Evolutionary conservation across 2,888 invertebrate species (phyloP), one percentile per base, ranked within the genome.

Genomic region (Nudaria mundana): DNA sequence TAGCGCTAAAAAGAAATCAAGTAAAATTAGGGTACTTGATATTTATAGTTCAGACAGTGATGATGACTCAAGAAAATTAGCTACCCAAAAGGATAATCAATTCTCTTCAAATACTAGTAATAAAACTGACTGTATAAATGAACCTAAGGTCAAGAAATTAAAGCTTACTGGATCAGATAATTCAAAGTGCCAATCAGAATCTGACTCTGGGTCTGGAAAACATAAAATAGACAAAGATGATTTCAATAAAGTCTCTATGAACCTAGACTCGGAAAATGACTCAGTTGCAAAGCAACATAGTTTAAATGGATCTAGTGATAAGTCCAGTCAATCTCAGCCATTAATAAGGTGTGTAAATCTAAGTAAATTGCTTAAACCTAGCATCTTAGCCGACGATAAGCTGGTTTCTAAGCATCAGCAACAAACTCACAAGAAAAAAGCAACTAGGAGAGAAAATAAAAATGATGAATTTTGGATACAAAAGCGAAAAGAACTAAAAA

Each of bases 281-380:
- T 38, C 40, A 18, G 11, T 1, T 15, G 14, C 30, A 15, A 41
- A 36, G 18, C 22, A 48, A 31, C 37, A 5, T 39, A 31, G 40
- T 22, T 37, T 48, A 15, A 47, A 30, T 31, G 25, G 47, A 31
- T 42, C 24, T 13, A 23, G 31, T n/a, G n/a, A n/a, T n/a, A n/a
- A n/a, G n/a, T 20, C 25, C 26, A 22, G 46, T n/a, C n/a, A 56
- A 12, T 24, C 50, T 8, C 79, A 66, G 49, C 75, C 81, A 5
- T 18, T 77, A 2, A 76, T 88, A 32, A 85, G 86, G 63, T 85
- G 85, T 79, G 81, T 88, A 6, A 82, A 71, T 56, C 63, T 87
- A 15, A 74, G 46, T 30, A 84, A 82, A 57, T 62, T 88, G 51
- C 61, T 86, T 1, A 84, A 78, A 59, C 76, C 81, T n/a, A n/a